Evolutionary conservation across 2,888 invertebrate species (phyloP).

Genomic region (Cecidostiba fungosa): DNA sequence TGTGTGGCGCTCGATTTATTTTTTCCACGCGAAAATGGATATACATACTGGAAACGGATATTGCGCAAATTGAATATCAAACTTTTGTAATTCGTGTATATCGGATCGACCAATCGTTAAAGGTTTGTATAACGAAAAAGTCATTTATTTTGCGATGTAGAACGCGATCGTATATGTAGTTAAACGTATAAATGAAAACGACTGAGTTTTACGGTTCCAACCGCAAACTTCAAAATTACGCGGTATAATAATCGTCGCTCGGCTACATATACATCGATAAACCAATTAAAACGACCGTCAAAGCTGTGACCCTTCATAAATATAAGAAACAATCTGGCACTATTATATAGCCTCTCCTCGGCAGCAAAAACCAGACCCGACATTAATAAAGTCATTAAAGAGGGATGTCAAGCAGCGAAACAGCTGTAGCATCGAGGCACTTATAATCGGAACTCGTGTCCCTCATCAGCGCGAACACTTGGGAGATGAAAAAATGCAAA

Average conservation of each 20-base stretch:
- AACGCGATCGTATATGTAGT: too few species aligned
- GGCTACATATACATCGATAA: not conserved
- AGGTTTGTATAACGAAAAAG: not conserved
- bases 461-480: not conserved
- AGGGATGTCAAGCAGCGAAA: not conserved
- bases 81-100: not conserved
- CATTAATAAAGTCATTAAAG: not conserved
- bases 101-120: not conserved
- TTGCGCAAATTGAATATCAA: not conserved
- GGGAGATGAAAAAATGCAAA: not conserved
- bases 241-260: not conserved
- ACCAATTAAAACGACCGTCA: not conserved
- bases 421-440: not conserved
- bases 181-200: too few species aligned
- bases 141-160: not conserved
- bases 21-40: not conserved
- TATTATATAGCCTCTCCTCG: not conserved
- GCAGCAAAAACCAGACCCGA: not conserved
- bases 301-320: too few species aligned
- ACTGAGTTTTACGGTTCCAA: not conserved
- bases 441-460: not conserved
- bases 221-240: not conserved
- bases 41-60: not conserved
- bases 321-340: too few species aligned
- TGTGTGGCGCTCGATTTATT: not conserved